Conservation (phyloP, 2,797 vertebrate genomes). For the Crocodylus rhombifer region DNA sequence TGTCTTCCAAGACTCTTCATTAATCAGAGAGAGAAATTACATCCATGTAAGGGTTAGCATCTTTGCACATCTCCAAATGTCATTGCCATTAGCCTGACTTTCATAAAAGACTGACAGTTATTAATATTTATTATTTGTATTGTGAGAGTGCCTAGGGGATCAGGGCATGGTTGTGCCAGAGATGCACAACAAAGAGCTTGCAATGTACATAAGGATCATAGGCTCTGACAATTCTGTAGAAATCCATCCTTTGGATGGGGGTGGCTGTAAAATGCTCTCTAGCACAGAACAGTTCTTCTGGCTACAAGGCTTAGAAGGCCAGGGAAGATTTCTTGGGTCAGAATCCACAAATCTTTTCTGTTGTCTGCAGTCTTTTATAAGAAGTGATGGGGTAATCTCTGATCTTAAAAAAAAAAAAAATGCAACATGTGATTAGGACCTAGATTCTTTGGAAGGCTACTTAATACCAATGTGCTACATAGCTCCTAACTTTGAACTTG, state of each 20-base stretch:
- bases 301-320: neutral
- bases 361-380: neutral
- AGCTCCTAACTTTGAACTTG: constrained; percentile 1
- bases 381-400: neutral
- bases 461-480: neutral
- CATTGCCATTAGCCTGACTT: neutral
- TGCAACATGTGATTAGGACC: neutral
- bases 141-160: neutral
- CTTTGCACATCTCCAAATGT: neutral
- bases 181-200: neutral
- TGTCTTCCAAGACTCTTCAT: neutral
- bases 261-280: neutral
- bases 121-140: neutral
- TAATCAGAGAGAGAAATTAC: neutral
- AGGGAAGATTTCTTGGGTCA: neutral
- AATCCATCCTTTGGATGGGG: neutral
- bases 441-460: neutral
- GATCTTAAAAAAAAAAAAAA: neutral
- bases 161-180: neutral
- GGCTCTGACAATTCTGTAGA: neutral
- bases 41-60: neutral
- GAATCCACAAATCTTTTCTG: neutral
- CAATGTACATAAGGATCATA: neutral
- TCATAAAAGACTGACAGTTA: neutral
- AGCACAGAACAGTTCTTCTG: neutral